phyloP scores from a whole-genome alignment of 2,888 invertebrate genomes.

The Coelopa pilipes region DNA sequence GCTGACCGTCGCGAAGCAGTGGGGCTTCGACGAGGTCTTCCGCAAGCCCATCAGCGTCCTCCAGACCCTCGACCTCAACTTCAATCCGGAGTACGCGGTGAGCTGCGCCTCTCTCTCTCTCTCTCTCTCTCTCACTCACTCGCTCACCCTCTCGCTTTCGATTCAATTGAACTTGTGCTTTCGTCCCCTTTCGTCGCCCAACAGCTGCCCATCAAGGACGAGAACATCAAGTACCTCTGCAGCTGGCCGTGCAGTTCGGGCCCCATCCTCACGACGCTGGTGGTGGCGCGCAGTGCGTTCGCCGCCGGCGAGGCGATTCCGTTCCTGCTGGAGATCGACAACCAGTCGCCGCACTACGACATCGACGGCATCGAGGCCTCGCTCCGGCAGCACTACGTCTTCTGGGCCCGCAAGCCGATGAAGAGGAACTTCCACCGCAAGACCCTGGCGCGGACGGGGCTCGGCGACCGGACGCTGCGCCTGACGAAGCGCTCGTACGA shows the following conservation, averaged over 20 bases:
- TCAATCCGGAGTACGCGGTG: conserved; percentile 75
- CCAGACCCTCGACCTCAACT: conserved; percentile 82
- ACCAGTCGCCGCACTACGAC: conserved; percentile 67
- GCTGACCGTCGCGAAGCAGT: conserved; percentile 77
- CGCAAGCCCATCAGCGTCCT: conserved; percentile 75
- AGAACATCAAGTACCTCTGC: conserved; percentile 59
- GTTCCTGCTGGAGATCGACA: conserved; percentile 76
- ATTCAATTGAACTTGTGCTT: neutral
- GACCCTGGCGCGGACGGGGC: conserved; percentile 54
- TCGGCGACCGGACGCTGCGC: conserved; percentile 54
- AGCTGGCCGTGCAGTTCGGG: conserved; percentile 62
- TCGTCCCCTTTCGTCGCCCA: neutral
- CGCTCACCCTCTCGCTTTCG: neutral
- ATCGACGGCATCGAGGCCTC: conserved; percentile 56
- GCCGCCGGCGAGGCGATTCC: conserved; percentile 79
- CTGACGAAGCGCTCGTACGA: conserved; percentile 67
- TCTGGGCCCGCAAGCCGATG: conserved; percentile 59
- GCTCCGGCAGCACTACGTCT: conserved; percentile 59
- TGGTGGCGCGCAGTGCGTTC: conserved; percentile 76
- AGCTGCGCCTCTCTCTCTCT: conserved; percentile 44
- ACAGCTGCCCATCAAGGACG: conserved; percentile 57
- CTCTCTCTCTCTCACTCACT: neutral
- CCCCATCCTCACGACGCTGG: conserved; percentile 53
- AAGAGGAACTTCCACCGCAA: conserved; percentile 59
- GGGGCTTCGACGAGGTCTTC: conserved; percentile 73